Evolutionary conservation across 2,113 vertebrate species (phyloP).

Genomic region (Piliocolobus tephrosceles): DNA sequence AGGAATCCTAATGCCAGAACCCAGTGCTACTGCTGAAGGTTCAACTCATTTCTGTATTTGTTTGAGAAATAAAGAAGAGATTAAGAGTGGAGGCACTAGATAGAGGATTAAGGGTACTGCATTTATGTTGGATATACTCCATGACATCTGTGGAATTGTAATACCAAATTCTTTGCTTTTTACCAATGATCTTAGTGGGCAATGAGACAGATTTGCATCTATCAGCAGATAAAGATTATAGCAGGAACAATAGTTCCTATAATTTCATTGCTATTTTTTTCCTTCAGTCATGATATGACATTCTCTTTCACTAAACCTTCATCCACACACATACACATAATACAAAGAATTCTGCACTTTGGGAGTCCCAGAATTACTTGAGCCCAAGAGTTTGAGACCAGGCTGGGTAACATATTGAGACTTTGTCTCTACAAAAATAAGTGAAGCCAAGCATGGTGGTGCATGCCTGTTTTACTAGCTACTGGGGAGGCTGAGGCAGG

Average conservation of each 20-base stretch:
- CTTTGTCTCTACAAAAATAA: no score
- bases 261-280: neutral
- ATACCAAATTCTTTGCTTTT: neutral
- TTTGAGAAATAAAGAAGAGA: neutral
- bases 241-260: neutral
- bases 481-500: no score
- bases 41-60: neutral
- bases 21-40: neutral
- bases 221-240: neutral
- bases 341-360: neutral
- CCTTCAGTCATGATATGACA: neutral
- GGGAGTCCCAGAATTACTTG: no score
- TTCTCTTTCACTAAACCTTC: neutral
- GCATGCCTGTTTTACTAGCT: no score
- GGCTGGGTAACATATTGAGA: no score
- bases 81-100: neutral
- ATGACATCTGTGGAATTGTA: neutral
- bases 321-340: neutral
- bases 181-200: neutral
- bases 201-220: neutral
- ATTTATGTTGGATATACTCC: neutral
- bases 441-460: no score
- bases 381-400: no score
- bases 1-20: neutral
- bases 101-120: neutral